Percentiles rank a stretch among this genome's conserved stretches.
These are phyloP conservation scores for Apodemia mormo DNA, from an alignment of 2,888 invertebrate genomes.

Conservation along the genomic window DNA sequence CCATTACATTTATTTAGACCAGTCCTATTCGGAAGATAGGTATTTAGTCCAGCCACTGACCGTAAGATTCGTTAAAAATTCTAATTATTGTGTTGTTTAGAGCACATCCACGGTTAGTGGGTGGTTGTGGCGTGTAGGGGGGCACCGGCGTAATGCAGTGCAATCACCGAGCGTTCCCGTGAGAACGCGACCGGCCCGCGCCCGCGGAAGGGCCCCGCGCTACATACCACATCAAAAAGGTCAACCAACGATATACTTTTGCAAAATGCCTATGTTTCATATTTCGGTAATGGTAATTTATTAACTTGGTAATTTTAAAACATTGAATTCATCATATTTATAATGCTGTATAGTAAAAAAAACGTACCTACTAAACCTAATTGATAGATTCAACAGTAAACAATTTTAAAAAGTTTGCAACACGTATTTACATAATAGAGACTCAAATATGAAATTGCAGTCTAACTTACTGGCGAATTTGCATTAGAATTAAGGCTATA, in stretches of 20 bases:
- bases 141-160: slow-evolving; percentile 69
- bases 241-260: slow-evolving; percentile 49
- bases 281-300: slow-evolving; percentile 12
- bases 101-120: slow-evolving; percentile 33
- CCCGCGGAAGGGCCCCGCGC: slow-evolving; percentile 39
- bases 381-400: no score
- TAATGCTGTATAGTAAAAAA: no score
- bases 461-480: no score
- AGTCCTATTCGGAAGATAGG: neutral
- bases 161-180: slow-evolving; percentile 77
- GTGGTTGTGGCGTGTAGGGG: slow-evolving; percentile 45
- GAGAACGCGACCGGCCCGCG: slow-evolving; percentile 62
- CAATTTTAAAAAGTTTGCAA: no score
- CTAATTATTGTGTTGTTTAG: neutral
- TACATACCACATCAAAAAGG: slow-evolving; percentile 58
- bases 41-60: neutral
- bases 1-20: neutral
- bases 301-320: neutral
- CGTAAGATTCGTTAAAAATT: neutral
- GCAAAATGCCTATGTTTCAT: slow-evolving; percentile 34
- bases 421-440: no score
- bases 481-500: no score
- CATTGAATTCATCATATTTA: neutral
- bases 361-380: no score
- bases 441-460: no score